A percentile compares a stretch with the other conserved stretches of the same genome.
Conservation (phyloP, 2,888 invertebrate species). For the Tipula lateralis region DNA sequence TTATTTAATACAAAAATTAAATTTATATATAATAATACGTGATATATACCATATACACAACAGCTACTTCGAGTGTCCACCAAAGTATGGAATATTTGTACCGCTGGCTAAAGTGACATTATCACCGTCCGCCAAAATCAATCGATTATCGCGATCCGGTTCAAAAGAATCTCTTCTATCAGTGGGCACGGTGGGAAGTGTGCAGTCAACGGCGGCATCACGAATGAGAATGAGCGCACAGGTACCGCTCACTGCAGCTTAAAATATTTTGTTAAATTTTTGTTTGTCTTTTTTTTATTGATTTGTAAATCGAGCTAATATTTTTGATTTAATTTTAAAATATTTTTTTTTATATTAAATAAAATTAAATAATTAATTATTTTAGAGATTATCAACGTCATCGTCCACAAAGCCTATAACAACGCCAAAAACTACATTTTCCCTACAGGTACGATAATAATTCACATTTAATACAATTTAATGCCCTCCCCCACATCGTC, state of each 20-base stretch:
- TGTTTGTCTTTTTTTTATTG: conserved; percentile 29
- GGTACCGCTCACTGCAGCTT: conserved; percentile 34
- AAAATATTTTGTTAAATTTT: conserved; percentile 5
- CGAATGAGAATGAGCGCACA: conserved; percentile 47
- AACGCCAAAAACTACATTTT: conserved; percentile 36
- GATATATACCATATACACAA: no score
- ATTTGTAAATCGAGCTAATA: background rate
- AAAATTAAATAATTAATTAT: conserved; percentile 31
- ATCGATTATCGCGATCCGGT: conserved; percentile 64
- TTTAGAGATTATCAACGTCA: conserved; percentile 33
- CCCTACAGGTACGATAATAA: conserved; percentile 37
- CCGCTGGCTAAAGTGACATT: conserved; percentile 85
- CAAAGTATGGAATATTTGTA: conserved; percentile 89
- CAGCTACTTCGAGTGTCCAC: conserved; percentile 91
- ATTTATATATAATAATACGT: background rate
- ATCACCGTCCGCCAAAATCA: conserved; percentile 68
- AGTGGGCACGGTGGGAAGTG: conserved; percentile 57
- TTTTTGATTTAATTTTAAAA: conserved; percentile 5
- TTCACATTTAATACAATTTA: background rate
- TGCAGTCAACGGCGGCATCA: conserved; percentile 52
- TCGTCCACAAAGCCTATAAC: conserved; percentile 34
- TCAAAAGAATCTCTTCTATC: conserved; percentile 81
- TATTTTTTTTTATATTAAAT: background rate
- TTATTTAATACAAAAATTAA: background rate
- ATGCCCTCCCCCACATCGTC: background rate